A percentile compares a stretch with the other conserved stretches of the same genome.
Evolutionary conservation across 2,797 vertebrate species (phyloP).

Genomic region (Aselliscus stoliczkanus): DNA sequence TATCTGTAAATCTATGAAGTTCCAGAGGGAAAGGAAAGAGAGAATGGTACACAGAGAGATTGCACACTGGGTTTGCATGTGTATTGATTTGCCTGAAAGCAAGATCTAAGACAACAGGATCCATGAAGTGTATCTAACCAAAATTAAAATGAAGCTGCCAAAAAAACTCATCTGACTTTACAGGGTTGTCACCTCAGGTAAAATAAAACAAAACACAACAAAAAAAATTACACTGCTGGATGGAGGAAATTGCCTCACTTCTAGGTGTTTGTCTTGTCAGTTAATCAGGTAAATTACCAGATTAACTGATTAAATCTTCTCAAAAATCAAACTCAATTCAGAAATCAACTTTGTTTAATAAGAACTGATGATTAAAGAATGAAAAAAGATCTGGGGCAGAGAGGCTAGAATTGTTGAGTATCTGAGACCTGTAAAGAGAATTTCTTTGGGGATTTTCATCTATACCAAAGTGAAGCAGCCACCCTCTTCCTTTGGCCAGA

Average conservation of each 20-base stretch:
- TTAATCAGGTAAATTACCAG: background rate
- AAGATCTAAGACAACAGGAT: background rate
- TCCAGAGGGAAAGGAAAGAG: background rate
- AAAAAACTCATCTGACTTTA: background rate
- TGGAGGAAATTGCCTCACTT: background rate
- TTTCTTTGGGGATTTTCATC: background rate
- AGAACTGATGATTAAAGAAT: background rate
- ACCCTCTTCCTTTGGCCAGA: background rate
- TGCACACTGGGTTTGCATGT: background rate
- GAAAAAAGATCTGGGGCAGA: background rate
- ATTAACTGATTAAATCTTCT: constrained; percentile 5
- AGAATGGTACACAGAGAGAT: background rate
- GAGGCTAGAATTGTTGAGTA: background rate
- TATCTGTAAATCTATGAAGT: background rate
- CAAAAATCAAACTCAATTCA: constrained; percentile 18
- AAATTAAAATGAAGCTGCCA: background rate
- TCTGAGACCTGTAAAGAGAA: background rate
- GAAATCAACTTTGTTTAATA: background rate
- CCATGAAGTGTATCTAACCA: background rate
- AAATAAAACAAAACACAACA: background rate
- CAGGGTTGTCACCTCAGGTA: background rate
- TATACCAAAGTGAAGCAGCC: background rate
- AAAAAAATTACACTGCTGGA: background rate
- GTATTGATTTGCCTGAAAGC: background rate
- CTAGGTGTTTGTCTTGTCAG: background rate